Base-by-base conservation (phyloP, 1,140 invertebrate species). In the Apis florea region DNA sequence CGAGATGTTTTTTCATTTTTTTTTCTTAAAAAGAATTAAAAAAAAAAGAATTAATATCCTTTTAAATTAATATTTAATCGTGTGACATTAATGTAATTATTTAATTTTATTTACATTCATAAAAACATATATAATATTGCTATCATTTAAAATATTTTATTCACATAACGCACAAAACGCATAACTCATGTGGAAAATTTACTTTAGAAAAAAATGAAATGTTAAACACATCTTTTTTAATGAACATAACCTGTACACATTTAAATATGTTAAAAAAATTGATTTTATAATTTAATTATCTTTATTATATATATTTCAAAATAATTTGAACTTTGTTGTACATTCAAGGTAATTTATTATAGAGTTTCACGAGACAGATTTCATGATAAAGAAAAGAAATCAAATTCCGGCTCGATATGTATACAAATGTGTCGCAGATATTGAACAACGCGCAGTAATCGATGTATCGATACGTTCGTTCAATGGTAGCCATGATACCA, bases 331-430 rank as follows among this genome's bases (percentile, higher is more conserved):
- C 51, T 82, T 71, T 73, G n/a, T 64, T 21, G 9, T 53, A 17
- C 49, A 21, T 68, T 84, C 83, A 85, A 85, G 82, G 83, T 17
- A n/a, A 79, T 67, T 61, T 17, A 67, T 47, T 58, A 53, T 49
- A 24, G 21, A 26, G 24, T 79, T 72, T 56, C 70, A 13, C 19
- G 26, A 79, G n/a, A 17, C 9, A 71, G 53, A 63, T 19, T 70
- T 71, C n/a, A 24, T 13, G 47, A 63, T 77, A 72, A 72, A 83
- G 56, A 26, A 70, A 78, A 67, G 15, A 73, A 72, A 72, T 53
- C 3, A 59, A 66, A 84, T 49, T 58, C 64, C 67, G 9, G 2
- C 13, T 2, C 2, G 47, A 26, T 1, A 24, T 49, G 31, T 19
- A 40, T 71, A 71, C 67, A 24, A 19, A 59, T 11, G 10, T 68